A percentile compares a stretch with the other conserved stretches of the same genome.
phyloP scores from a whole-genome alignment of 1,140 invertebrate species.

The Panagrolaimus sp. region DNA sequence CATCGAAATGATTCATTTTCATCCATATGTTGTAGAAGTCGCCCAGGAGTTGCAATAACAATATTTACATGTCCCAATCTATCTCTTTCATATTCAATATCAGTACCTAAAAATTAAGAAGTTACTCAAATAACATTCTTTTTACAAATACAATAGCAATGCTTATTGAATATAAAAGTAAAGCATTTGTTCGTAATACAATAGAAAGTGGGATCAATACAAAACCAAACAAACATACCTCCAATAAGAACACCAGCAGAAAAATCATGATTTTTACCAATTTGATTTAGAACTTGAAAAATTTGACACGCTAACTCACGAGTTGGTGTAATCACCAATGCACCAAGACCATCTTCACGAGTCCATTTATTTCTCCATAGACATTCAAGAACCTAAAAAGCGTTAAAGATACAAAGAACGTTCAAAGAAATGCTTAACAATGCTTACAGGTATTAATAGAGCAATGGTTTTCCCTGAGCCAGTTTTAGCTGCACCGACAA shows the following conservation, averaged over 20 bases:
- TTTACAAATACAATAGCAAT: no score
- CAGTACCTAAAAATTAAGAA: no score
- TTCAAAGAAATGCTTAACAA: slow-evolving; percentile 48
- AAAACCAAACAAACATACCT: background rate
- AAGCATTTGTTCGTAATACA: no score
- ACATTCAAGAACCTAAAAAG: slow-evolving; percentile 60
- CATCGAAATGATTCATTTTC: slow-evolving; percentile 80
- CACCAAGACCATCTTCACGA: slow-evolving; percentile 79
- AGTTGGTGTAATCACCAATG: slow-evolving; percentile 90
- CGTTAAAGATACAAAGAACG: slow-evolving; percentile 15
- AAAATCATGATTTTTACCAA: slow-evolving; percentile 83
- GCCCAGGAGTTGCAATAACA: slow-evolving; percentile 89
- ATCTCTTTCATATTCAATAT: slow-evolving; percentile 47
- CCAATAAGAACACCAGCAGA: slow-evolving; percentile 91
- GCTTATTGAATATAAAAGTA: no score
- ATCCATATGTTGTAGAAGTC: slow-evolving; percentile 94
- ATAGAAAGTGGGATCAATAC: no score
- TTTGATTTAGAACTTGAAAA: slow-evolving; percentile 81
- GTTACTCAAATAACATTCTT: no score
- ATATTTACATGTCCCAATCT: slow-evolving; percentile 68
- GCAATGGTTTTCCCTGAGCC: slow-evolving; percentile 96
- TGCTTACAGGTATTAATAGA: slow-evolving; percentile 90
- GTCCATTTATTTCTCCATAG: slow-evolving; percentile 79
- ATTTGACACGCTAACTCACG: slow-evolving; percentile 95
- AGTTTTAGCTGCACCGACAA: slow-evolving; percentile 90